Percentiles rank a stretch among this genome's conserved stretches.
These are phyloP conservation scores for Diadema setosum DNA, from an alignment of 35 echinoderm and acorn worm genomes.

Conservation along the genomic window DNA sequence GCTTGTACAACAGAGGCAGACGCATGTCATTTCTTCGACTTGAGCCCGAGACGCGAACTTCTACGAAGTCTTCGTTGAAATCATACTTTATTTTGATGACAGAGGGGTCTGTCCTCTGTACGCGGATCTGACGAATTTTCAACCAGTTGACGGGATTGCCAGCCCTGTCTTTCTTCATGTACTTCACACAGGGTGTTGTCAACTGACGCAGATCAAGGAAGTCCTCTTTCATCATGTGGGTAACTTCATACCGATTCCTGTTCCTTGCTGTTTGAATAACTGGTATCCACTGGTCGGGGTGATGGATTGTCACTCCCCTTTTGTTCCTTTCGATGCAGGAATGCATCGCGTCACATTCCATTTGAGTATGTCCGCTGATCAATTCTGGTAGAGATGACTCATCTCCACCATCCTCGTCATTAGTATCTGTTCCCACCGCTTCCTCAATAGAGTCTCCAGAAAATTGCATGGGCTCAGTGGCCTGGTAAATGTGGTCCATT, in stretches of 20 bases:
- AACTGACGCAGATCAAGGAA: constrained; percentile 1
- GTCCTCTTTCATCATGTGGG: neutral
- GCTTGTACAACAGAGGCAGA: neutral
- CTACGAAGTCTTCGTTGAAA: neutral
- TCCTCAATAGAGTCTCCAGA: constrained; percentile 25
- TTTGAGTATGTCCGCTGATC: constrained; percentile 19
- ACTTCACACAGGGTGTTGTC: neutral
- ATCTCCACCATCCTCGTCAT: neutral
- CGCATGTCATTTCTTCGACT: neutral
- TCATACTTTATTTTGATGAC: neutral
- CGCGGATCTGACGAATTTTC: neutral
- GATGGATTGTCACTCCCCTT: neutral
- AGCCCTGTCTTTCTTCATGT: neutral
- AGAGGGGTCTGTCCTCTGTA: neutral
- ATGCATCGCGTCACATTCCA: constrained; percentile 41
- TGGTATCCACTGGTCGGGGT: constrained; percentile 17
- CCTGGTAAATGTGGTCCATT: neutral
- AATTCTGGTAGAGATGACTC: too few species aligned
- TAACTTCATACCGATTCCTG: constrained; percentile 5
- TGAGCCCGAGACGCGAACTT: neutral
- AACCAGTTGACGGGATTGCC: neutral
- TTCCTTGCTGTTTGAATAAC: constrained; percentile 6
- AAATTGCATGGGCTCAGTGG: neutral
- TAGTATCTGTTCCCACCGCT: neutral
- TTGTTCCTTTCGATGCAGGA: constrained; percentile 6